Conservation (phyloP, 2,888 invertebrate species). For the Perizoma flavofasciatum region DNA sequence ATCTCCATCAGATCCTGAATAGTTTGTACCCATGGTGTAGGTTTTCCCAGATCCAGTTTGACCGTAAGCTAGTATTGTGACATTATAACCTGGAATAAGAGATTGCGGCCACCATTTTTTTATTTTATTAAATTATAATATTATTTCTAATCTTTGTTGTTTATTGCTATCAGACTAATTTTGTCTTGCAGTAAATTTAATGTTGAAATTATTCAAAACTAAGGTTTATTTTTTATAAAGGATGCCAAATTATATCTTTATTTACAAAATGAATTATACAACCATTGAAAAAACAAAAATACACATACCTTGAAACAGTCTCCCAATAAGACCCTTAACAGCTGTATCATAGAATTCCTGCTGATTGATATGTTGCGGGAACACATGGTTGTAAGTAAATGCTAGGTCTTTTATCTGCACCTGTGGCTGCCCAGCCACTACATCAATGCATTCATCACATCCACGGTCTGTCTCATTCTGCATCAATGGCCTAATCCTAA, state of each 20-base stretch:
- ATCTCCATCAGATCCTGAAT: conserved; percentile 84
- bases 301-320: conserved; percentile 89
- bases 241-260: not conserved
- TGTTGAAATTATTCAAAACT: too few species aligned
- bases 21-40: conserved; percentile 95
- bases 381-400: conserved; percentile 94
- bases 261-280: not conserved
- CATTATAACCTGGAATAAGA: conserved; percentile 91
- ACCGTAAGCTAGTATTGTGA: conserved; percentile 96
- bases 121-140: too few species aligned
- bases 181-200: too few species aligned
- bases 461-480: conserved; percentile 88
- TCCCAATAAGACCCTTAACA: conserved; percentile 87
- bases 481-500: conserved; percentile 92
- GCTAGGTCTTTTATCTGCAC: conserved; percentile 88
- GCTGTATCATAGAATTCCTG: conserved; percentile 89
- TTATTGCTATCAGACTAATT: too few species aligned
- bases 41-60: conserved; percentile 98
- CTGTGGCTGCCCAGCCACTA: conserved; percentile 86
- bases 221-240: too few species aligned
- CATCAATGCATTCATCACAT: conserved; percentile 89
- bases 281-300: too few species aligned
- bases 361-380: conserved; percentile 87
- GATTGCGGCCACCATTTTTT: not conserved
- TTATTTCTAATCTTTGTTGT: too few species aligned